Evolutionary conservation across 2,797 vertebrate genomes (phyloP).

Genomic region (Xyrichtys novacula): DNA sequence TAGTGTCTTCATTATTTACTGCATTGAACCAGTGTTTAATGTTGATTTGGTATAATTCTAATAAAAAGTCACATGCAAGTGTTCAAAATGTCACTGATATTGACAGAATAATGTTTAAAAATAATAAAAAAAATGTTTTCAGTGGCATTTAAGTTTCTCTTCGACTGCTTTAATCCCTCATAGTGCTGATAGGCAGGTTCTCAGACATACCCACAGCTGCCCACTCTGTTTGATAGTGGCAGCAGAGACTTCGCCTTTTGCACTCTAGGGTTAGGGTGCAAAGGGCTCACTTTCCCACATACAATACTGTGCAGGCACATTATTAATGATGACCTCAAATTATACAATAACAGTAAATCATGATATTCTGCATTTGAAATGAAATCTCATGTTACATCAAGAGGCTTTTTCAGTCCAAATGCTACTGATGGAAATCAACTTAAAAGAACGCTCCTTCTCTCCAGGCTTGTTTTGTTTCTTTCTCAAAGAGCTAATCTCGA

Average conservation of each 20-base stretch:
- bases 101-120: too few species aligned
- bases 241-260: conserved; percentile 26
- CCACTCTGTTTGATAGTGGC: conserved; percentile 22
- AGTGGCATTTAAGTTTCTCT: conserved; percentile 16
- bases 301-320: conserved; percentile 10
- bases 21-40: too few species aligned
- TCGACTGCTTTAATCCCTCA: conserved; percentile 42
- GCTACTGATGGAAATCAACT: conserved; percentile 17
- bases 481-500: conserved; percentile 49
- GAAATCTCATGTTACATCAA: not conserved
- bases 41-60: too few species aligned
- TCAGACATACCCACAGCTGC: conserved; percentile 35
- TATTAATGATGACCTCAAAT: conserved; percentile 25
- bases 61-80: too few species aligned
- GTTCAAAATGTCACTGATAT: too few species aligned
- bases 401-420: conserved; percentile 10
- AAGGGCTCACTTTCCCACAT: conserved; percentile 25
- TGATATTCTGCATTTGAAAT: conserved; percentile 9
- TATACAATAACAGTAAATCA: conserved; percentile 11
- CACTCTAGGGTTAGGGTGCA: too few species aligned
- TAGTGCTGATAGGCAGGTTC: conserved; percentile 48
- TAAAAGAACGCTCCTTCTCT: conserved; percentile 10
- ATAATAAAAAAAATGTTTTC: too few species aligned
- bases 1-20: too few species aligned
- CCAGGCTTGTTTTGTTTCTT: conserved; percentile 34